Evolutionary conservation across 2,113 vertebrate species (phyloP).

Genomic region (Silurus meridionalis): DNA sequence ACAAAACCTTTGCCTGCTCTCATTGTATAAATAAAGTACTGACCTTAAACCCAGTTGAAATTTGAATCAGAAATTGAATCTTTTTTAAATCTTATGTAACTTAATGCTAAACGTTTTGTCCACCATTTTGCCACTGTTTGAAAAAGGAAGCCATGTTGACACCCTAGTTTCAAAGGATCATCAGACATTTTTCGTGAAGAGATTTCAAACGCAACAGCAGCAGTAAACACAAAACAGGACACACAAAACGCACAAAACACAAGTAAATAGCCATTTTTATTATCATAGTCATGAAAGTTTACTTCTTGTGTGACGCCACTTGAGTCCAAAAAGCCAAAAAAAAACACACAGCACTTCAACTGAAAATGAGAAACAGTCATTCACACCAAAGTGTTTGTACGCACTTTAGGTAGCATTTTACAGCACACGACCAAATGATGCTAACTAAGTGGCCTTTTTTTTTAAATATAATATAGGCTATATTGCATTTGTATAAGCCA

Average conservation of each 20-base stretch:
- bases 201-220: not conserved
- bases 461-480: slow-evolving; percentile 9
- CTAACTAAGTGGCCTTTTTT: slow-evolving; percentile 17
- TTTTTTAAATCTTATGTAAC: not conserved
- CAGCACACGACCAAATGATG: slow-evolving; percentile 17
- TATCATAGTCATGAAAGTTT: slow-evolving; percentile 31
- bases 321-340: slow-evolving; percentile 15
- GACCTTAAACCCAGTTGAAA: not conserved
- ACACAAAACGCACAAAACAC: not conserved
- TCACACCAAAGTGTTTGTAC: slow-evolving; percentile 20
- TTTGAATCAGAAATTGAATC: not conserved
- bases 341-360: slow-evolving; percentile 3
- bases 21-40: not conserved
- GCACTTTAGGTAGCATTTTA: slow-evolving; percentile 35
- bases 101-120: not conserved
- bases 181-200: not conserved
- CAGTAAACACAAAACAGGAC: not conserved
- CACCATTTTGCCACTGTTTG: not conserved
- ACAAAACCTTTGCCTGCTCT: too few species aligned
- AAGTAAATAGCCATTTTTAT: slow-evolving; percentile 17
- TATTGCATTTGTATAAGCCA: slow-evolving; percentile 14
- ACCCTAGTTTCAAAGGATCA: not conserved
- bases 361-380: slow-evolving; percentile 26
- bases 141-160: not conserved
- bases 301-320: slow-evolving; percentile 23